Conservation (phyloP, 2,888 invertebrate genomes). For the Drosophila demipolita region DNA sequence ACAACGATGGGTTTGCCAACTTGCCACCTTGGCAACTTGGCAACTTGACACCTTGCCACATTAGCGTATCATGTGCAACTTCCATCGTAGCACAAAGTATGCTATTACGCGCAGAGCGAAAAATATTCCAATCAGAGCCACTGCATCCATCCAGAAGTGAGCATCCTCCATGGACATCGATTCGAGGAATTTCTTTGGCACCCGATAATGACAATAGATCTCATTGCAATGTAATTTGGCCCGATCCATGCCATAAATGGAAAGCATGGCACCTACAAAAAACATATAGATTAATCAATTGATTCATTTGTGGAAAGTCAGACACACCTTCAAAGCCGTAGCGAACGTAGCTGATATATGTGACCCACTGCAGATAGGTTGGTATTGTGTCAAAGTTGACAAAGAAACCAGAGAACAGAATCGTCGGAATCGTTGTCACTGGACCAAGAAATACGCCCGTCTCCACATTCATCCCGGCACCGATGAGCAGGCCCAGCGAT, state of each 20-base stretch:
- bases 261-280: constrained; percentile 90
- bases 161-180: constrained; percentile 93
- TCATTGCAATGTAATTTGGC: constrained; percentile 93
- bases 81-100: constrained; percentile 93
- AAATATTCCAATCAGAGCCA: constrained; percentile 92
- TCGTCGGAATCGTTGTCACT: constrained; percentile 95
- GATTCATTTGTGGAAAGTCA: background rate
- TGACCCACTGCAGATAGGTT: constrained; percentile 93
- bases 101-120: constrained; percentile 91
- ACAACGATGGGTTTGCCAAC: constrained; percentile 17
- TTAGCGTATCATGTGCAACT: constrained; percentile 87
- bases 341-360: constrained; percentile 95
- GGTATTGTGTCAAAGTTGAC: constrained; percentile 97
- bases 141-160: constrained; percentile 93
- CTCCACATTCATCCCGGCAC: constrained; percentile 95
- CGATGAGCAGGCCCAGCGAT: constrained; percentile 95
- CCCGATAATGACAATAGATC: constrained; percentile 93
- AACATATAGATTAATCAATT: background rate
- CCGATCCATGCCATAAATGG: constrained; percentile 95
- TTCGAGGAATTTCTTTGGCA: constrained; percentile 92
- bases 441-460: constrained; percentile 93
- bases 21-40: background rate
- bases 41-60: background rate
- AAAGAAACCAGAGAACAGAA: constrained; percentile 97
- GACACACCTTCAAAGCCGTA: constrained; percentile 93